Percentiles rank a stretch among this genome's conserved stretches.
Conservation (phyloP, 2,113 vertebrate genomes). For the Pseudopodoces humilis region DNA sequence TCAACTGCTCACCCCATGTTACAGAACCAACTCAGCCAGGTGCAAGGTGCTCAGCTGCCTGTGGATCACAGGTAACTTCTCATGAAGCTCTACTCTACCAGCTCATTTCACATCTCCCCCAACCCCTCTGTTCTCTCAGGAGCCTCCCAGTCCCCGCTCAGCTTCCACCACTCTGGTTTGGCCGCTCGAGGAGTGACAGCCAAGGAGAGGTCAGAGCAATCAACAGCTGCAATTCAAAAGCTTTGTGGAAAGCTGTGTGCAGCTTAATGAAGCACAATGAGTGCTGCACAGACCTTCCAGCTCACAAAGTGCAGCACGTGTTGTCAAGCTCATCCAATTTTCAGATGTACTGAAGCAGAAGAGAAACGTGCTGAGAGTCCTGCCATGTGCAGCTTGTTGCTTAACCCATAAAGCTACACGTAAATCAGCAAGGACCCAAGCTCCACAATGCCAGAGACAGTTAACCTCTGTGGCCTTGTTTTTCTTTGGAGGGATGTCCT, state of each 20-base stretch:
- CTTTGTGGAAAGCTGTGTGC: background rate
- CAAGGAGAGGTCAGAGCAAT: background rate
- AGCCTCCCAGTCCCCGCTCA: fast-evolving
- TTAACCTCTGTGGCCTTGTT: background rate
- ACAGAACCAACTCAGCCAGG: background rate
- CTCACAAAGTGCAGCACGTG: background rate
- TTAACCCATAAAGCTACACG: background rate
- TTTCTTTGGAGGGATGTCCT: background rate
- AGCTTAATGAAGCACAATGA: background rate
- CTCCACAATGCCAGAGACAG: background rate
- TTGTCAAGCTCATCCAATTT: background rate
- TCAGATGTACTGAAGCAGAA: conserved; percentile 7
- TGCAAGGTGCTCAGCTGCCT: background rate
- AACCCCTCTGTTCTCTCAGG: background rate
- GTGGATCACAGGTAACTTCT: background rate
- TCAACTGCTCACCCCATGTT: fast-evolving
- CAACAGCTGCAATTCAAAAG: background rate
- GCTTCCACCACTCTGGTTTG: background rate
- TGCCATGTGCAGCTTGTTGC: background rate
- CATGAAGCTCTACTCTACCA: background rate
- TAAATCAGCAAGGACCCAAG: background rate
- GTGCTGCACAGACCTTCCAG: background rate
- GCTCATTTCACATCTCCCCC: background rate
- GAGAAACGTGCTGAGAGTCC: background rate
- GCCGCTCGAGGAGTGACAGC: background rate